These are phyloP conservation scores for Lates calcarifer DNA, from an alignment of 2,113 vertebrate species.

Conservation along the genomic window DNA sequence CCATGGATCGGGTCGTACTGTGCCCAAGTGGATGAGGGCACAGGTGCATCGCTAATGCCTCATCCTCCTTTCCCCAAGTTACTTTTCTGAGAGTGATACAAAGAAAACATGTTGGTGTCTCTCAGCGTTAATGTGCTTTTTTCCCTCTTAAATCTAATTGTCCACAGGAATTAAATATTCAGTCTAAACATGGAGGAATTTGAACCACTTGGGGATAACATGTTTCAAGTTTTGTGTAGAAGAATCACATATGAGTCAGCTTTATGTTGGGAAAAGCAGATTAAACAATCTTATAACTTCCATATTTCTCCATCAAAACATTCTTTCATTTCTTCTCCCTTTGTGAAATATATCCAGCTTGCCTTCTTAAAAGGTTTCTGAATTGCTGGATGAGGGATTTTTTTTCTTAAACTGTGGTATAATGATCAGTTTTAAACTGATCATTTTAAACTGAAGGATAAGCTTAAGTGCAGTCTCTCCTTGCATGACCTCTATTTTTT, in stretches of 20 bases:
- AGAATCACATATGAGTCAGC: background rate
- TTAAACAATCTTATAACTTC: background rate
- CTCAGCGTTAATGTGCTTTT: background rate
- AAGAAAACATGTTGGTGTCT: background rate
- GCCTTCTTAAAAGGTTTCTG: background rate
- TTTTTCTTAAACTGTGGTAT: background rate
- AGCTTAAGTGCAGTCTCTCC: background rate
- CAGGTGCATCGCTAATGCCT: slow-evolving; percentile 9
- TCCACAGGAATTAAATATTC: background rate
- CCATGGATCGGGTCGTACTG: slow-evolving; percentile 22
- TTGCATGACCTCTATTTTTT: background rate
- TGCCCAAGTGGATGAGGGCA: background rate
- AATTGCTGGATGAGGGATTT: background rate
- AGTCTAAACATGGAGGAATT: background rate
- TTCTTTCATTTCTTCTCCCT: background rate
- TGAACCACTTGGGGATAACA: background rate
- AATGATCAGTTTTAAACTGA: background rate
- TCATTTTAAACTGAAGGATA: too few relatives aligned
- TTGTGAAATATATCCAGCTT: background rate
- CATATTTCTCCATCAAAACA: background rate
- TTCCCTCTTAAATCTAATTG: background rate
- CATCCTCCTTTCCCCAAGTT: background rate
- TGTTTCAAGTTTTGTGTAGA: background rate
- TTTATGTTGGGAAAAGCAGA: background rate
- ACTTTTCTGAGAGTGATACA: background rate